phyloP scores from a whole-genome alignment of 2,113 vertebrate genomes.

The Ochotona curzoniae region DNA sequence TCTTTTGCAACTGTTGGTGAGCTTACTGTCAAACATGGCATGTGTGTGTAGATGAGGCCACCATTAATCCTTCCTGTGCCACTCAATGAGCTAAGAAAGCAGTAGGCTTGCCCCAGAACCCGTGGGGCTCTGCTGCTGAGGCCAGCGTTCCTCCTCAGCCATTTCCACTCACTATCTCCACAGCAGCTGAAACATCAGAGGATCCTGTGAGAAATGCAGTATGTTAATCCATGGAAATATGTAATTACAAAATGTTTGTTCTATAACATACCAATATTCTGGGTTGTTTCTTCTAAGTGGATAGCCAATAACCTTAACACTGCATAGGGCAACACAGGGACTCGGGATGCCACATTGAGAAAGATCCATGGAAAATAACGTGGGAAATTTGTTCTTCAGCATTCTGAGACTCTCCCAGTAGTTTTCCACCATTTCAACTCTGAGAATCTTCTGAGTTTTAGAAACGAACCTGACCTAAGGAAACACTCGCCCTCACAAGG shows the following conservation, averaged over 20 bases:
- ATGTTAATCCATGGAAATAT: background rate
- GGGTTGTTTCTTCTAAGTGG: background rate
- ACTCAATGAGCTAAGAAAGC: background rate
- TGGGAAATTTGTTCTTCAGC: background rate
- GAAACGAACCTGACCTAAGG: background rate
- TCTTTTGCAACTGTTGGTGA: background rate
- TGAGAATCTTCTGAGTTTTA: background rate
- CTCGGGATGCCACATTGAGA: background rate
- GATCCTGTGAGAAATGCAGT: background rate
- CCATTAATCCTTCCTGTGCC: background rate
- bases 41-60: background rate
- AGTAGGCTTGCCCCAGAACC: background rate
- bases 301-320: background rate
- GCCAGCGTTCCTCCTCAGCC: background rate
- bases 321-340: background rate
- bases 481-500: background rate
- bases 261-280: background rate
- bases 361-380: background rate
- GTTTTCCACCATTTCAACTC: background rate
- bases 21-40: background rate
- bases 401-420: conserved; percentile 2
- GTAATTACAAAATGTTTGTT: background rate
- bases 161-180: background rate
- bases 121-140: background rate
- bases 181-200: accelerated